Evolutionary conservation across 2,113 vertebrate genomes (phyloP), one percentile per base, ranked within the genome.

Genomic region (Spea multiplicata): DNA sequence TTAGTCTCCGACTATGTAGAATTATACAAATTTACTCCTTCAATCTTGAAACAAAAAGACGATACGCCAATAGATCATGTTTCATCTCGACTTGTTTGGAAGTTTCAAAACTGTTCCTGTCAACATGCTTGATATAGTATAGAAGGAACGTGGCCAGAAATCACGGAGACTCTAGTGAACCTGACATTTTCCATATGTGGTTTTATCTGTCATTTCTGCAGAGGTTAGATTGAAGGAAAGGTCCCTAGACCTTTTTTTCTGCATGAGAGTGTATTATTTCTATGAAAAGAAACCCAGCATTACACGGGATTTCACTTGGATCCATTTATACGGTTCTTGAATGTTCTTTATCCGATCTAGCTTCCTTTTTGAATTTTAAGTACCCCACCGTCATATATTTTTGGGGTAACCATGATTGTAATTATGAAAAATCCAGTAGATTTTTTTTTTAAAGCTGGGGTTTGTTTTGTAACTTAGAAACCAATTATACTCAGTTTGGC

Each of bases 191-290:
- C 78, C 86, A 83, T 78, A 16, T 77, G 13, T 70, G 83, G 79
- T 85, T 88, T 70, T 88, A 79, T 83, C 85, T 88, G 87, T 90
- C 88, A 89, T 88, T 87, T 90, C 84, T 76, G 78, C 44, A 80
- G 76, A 81, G 81, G 83, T 85, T 73, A 84, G 85, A 82, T 86
- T 89, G 85, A 85, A 30, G 81, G 74, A 88, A 87, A 88, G 87
- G 86, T 86, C 86, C 88, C 52, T 78, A 66, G 0, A 0, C 81
- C 46, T 50, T 70, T n/a, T 70, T 59, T 59, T 59, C 14, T 13
- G 30, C 30, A 30, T 30, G 30, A 30, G 30, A 30, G 30, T 30
- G 30, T 30, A 30, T 30, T 30, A 2, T 30, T 30, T 30, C 30
- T 30, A 30, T 30, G 30, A 30, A 30, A 30, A 30, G 30, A 30